Base-by-base conservation (phyloP, 92 coral and sea anemone genomes). In the Epizoanthus rinbou region DNA sequence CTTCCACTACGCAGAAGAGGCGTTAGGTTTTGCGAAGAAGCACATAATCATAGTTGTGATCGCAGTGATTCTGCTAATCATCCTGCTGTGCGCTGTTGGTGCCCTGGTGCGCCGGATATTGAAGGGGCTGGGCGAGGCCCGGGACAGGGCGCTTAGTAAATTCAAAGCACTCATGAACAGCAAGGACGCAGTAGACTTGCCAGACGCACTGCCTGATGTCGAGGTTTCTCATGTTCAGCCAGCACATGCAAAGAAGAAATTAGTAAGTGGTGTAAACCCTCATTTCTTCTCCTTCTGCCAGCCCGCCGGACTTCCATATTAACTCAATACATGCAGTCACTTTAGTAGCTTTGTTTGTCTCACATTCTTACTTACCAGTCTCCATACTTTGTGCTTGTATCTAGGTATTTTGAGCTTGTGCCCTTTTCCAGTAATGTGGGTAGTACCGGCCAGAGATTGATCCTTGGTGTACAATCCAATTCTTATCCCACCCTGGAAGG, bases 211-310 rank as follows among this genome's bases (percentile, higher is more conserved):
- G n/a, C 94, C 92, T 64, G 93, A 91, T 53, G 62, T 91, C 65
- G 89, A 87, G 80, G 88, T 93, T 8, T 81, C 91, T 16, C 71
- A 90, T 24, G 97, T 91, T 10, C 97, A 93, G 57, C 94, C 97
- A 37, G 92, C 85, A 16, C 83, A 94, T 1, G 84, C 71, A 13
- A 88, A 83, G 69, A 88, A 85, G 81, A 87, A 86, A 84, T 81
- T 93, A 87, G 97, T 93, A 84, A 90, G 90, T 80, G 9, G 6
- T 22, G 25, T 3, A 19, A 24, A 18, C 57, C 37, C 5, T 43
- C 2, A 39, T 17, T 31, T 43, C 17, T 37, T 7, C 58, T 33
- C 71, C 71, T 60, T 33, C 69, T 50, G 54, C 54, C 8, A 50
- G 54, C 69, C 17, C 19, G n/a, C n/a, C n/a, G n/a, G n/a, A n/a